A percentile compares a stretch with the other conserved stretches of the same genome.
Conservation (phyloP, 2,113 vertebrate genomes). For the Campylorhamphus procurvoides region DNA sequence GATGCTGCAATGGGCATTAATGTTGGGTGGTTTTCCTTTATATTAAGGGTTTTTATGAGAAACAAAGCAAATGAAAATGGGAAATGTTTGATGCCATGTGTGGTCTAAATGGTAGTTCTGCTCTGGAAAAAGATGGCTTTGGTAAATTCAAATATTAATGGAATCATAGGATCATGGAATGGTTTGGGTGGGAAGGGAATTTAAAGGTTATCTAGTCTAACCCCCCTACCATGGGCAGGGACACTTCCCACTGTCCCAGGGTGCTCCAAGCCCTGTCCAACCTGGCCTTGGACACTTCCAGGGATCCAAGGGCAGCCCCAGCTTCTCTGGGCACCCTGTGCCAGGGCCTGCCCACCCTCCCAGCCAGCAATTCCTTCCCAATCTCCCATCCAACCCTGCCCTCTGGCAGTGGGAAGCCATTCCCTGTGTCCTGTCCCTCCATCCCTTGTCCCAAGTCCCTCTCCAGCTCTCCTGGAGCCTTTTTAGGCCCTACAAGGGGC, state of each 20-base stretch:
- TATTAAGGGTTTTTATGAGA: background rate
- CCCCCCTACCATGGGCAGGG: too few relatives aligned
- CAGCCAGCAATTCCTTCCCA: background rate
- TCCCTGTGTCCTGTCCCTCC: too few relatives aligned
- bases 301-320: background rate
- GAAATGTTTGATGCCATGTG: background rate
- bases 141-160: too few relatives aligned
- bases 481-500: too few relatives aligned
- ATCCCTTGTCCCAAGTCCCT: too few relatives aligned
- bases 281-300: background rate
- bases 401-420: too few relatives aligned
- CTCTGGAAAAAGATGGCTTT: background rate
- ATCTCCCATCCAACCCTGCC: too few relatives aligned
- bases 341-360: background rate
- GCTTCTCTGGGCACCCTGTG: background rate
- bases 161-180: too few relatives aligned
- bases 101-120: background rate
- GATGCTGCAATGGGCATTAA: accelerated
- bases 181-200: too few relatives aligned
- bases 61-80: background rate
- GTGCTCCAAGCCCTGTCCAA: background rate
- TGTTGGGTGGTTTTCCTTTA: accelerated
- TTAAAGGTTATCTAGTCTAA: too few relatives aligned
- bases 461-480: too few relatives aligned
- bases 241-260: accelerated